Base-by-base conservation (phyloP, 2,888 invertebrate genomes). In the Blastobasis lacticolella region DNA sequence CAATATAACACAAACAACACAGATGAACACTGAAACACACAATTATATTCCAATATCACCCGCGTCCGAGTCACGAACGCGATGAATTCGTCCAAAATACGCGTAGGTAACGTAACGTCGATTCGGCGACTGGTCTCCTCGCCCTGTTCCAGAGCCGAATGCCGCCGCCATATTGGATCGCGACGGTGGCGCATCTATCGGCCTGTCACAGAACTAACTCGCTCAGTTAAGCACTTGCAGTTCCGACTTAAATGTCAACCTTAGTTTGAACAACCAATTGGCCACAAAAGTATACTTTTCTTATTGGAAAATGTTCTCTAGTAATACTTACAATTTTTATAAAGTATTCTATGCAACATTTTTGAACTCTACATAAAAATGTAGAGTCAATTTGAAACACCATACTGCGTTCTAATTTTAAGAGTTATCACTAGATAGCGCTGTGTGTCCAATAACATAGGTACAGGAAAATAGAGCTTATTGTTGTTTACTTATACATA, bases 111-210 rank as follows among this genome's bases (percentile, higher is more conserved):
- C 71, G 78, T 82, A 81, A 71, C 72, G 86, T 81, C 86, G 78
- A 79, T 80, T 78, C 78, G 71, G 73, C 75, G 72, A 87, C 88
- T 88, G 88, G 78, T 73, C 85, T 87, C 88, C 88, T 88, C 87
- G 88, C 88, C 88, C 88, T 83, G 84, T 78, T 82, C 82, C 76
- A 78, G 78, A 81, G 80, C 77, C 85, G 88, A 88, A 82, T 88
- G 88, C 78, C 67, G 81, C 71, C 84, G 87, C 87, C 87, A 88
- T 87, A 81, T 88, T 88, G 87, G 75, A 78, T 83, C 81, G 76
- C 73, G 63, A 61, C 73, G 67, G 67, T 73, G 50, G 69, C 62
- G 67, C 86, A 85, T 84, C 86, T 86, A 81, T 72, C 77, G 85
- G 77, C 56, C 44, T 47, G 37, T 46, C 51, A 45, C 44, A 48